phyloP scores from a whole-genome alignment of 1,140 invertebrate genomes.

The Uloborus diversus region DNA sequence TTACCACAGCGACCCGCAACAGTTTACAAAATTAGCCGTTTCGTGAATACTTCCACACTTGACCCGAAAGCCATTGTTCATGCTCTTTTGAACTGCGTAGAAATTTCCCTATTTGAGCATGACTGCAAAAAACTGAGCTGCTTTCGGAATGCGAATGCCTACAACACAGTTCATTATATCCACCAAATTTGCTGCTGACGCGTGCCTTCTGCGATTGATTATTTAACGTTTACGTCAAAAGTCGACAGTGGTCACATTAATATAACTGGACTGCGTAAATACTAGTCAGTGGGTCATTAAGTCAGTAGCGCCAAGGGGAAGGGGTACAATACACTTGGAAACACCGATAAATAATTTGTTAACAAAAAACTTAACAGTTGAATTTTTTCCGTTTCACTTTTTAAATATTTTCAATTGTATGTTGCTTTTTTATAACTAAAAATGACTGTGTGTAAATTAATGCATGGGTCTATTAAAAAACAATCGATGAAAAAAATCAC shows the following conservation, averaged over 20 bases:
- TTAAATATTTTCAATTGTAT: no score
- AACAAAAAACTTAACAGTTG: no score
- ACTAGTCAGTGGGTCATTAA: no score
- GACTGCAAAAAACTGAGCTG: not conserved
- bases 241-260: not conserved
- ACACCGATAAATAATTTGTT: no score
- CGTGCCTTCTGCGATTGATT: not conserved
- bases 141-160: not conserved
- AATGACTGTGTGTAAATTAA: not conserved
- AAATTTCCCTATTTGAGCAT: not conserved
- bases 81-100: not conserved
- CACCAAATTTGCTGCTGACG: not conserved
- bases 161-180: no score
- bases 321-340: no score
- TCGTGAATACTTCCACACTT: not conserved
- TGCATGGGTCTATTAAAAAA: no score
- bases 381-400: no score
- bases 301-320: no score
- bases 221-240: not conserved
- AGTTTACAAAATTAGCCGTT: conserved; percentile 11
- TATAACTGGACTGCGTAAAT: not conserved
- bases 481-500: no score
- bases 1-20: not conserved
- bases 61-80: conserved; percentile 3
- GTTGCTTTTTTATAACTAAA: not conserved